Conservation (phyloP, 2,113 vertebrate species). For the Ciconia maguari region DNA sequence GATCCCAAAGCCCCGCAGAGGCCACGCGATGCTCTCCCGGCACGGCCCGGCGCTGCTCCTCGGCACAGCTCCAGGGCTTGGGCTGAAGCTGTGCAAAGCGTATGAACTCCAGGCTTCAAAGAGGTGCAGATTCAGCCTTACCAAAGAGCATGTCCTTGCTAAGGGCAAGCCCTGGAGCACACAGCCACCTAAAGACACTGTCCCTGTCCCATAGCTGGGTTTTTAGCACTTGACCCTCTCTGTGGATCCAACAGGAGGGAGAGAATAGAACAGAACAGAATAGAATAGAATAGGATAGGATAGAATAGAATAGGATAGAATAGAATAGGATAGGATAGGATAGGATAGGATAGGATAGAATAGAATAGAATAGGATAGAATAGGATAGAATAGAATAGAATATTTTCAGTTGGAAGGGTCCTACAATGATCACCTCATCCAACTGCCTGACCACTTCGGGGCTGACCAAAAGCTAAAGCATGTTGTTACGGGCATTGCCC, state of each 20-base stretch:
- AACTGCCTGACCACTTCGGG: background rate
- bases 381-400: background rate
- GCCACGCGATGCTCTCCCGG: accelerated
- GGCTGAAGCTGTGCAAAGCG: background rate
- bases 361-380: too few relatives aligned
- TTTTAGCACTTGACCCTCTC: background rate
- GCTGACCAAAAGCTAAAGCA: background rate
- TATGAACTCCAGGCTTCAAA: background rate
- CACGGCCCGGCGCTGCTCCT: background rate
- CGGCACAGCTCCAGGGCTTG: background rate
- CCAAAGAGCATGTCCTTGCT: background rate
- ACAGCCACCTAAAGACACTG: background rate
- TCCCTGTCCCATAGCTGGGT: background rate
- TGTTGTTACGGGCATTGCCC: background rate
- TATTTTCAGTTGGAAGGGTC: background rate
- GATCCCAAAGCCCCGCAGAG: background rate
- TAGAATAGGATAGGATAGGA: too few relatives aligned
- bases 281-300: too few relatives aligned
- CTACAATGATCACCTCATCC: background rate
- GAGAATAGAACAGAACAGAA: background rate
- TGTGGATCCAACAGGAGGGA: background rate
- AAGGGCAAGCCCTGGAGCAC: background rate
- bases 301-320: too few relatives aligned
- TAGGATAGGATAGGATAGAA: too few relatives aligned
- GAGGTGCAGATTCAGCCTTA: background rate